These are phyloP conservation scores for Ephialtes manifestator DNA, from an alignment of 2,888 invertebrate genomes.

Conservation along the genomic window DNA sequence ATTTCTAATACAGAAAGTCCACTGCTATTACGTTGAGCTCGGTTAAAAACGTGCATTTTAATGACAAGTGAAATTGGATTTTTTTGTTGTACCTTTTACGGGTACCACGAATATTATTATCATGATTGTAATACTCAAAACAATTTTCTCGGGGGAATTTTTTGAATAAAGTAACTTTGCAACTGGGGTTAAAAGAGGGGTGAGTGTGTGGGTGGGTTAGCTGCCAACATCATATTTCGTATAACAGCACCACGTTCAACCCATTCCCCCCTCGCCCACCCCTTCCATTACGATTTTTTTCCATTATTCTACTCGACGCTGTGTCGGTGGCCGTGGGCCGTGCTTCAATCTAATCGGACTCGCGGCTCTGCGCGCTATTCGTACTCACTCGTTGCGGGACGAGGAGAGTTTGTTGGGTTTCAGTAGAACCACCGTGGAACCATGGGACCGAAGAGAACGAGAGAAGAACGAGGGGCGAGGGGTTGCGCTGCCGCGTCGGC, in stretches of 20 bases:
- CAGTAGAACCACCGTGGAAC: constrained; percentile 38
- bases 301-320: constrained; percentile 66
- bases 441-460: constrained; percentile 21
- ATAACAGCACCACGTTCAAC: constrained; percentile 1
- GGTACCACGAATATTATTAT: neutral
- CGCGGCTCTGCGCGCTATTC: constrained; percentile 47
- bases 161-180: neutral
- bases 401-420: constrained; percentile 27
- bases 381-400: constrained; percentile 28
- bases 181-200: neutral
- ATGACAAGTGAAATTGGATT: neutral
- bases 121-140: constrained; percentile 9
- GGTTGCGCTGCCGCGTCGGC: constrained; percentile 56
- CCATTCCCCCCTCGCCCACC: too few species aligned
- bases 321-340: constrained; percentile 53
- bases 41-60: neutral
- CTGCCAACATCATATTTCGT: constrained; percentile 10
- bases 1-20: neutral
- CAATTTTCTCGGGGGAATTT: constrained; percentile 9
- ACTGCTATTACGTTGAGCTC: too few species aligned
- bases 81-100: neutral
- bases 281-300: constrained; percentile 57
- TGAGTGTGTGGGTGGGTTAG: neutral
- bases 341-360: constrained; percentile 71
- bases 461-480: constrained; percentile 29